phyloP scores from a whole-genome alignment of 2,888 invertebrate species.

The Heliconius charithonia region DNA sequence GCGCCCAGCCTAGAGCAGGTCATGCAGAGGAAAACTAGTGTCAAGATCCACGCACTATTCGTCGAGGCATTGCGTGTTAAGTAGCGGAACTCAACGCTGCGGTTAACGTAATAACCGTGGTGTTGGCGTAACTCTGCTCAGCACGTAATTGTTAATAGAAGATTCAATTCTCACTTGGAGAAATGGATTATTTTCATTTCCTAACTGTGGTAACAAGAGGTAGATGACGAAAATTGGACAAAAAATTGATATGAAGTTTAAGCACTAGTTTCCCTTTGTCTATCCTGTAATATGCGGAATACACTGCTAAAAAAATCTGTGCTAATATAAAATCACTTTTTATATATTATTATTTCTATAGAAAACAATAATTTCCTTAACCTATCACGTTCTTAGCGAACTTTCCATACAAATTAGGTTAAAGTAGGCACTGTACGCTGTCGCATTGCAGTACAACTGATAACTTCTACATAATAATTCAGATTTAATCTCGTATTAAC shows the following conservation, averaged over 20 bases:
- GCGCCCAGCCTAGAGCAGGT: no score
- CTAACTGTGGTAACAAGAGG: no score
- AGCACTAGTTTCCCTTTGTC: background rate
- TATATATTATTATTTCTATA: background rate
- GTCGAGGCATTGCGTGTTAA: no score
- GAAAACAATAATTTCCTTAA: constrained; percentile 5
- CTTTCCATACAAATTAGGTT: constrained; percentile 29
- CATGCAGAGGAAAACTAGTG: no score
- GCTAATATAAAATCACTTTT: background rate
- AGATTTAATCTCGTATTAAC: constrained; percentile 37
- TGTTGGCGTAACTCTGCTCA: no score
- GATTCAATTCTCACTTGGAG: no score
- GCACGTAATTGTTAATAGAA: no score
- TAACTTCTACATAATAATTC: constrained; percentile 40
- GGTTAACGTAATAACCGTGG: no score
- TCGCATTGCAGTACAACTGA: constrained; percentile 41
- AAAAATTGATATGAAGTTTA: background rate
- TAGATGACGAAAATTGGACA: background rate
- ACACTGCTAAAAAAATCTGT: background rate
- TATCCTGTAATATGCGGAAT: background rate
- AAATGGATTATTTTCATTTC: no score
- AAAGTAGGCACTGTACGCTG: constrained; percentile 28
- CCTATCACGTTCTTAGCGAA: constrained; percentile 2
- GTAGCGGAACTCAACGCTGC: no score
- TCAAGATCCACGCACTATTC: no score